Evolutionary conservation across 2,113 vertebrate genomes (phyloP).

Genomic region (Campylomormyrus numenius): DNA sequence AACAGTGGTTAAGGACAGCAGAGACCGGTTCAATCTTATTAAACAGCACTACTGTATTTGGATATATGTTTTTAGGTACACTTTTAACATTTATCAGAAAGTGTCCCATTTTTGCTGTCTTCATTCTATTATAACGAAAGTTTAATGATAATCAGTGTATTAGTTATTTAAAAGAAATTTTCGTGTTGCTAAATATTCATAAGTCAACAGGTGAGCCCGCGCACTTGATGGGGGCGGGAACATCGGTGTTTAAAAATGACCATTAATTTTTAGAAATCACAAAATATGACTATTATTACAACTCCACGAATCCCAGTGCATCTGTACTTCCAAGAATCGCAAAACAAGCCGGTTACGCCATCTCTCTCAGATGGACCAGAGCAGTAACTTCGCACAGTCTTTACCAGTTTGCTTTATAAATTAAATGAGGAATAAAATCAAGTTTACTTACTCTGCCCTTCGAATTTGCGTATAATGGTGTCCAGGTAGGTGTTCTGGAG

Average conservation of each 20-base stretch:
- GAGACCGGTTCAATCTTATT: no score
- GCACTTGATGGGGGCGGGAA: neutral
- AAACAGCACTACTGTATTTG: no score
- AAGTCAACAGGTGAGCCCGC: neutral
- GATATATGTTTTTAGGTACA: no score
- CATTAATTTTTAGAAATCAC: neutral
- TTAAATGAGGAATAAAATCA: neutral
- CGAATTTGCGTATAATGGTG: constrained; percentile 95
- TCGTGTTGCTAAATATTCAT: neutral
- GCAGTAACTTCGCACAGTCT: neutral
- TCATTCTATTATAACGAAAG: neutral
- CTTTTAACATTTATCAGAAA: no score
- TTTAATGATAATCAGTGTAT: neutral
- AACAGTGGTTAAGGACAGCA: no score
- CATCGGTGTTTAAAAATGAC: neutral
- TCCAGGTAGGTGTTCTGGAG: constrained; percentile 95
- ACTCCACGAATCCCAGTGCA: neutral
- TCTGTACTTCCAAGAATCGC: neutral
- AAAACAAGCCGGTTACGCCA: neutral
- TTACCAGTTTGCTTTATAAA: neutral
- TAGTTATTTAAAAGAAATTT: neutral
- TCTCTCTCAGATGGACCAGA: neutral
- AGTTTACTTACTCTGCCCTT: constrained; percentile 83
- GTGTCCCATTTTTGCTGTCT: no score
- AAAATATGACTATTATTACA: neutral